These are phyloP conservation scores for Eulacestoma nigropectus DNA, from an alignment of 2,113 vertebrate species.

Conservation along the genomic window DNA sequence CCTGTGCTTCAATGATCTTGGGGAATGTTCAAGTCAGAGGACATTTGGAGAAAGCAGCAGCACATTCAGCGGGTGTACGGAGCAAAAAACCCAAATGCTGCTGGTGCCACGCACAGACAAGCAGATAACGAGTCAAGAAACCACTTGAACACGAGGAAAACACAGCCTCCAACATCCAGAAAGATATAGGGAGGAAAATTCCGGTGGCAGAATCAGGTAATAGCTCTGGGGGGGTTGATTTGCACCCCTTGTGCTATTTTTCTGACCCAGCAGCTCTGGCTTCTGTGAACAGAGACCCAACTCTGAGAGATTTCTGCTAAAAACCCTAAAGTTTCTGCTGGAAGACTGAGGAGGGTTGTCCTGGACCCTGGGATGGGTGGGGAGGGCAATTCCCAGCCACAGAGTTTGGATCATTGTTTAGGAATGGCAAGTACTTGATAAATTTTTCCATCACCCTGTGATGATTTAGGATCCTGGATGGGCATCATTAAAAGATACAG, in stretches of 20 bases:
- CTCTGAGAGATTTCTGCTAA: background rate
- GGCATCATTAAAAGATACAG: background rate
- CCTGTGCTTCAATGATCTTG: background rate
- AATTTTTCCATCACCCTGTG: background rate
- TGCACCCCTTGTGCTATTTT: background rate
- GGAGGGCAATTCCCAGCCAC: background rate
- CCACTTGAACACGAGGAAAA: background rate
- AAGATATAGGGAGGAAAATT: background rate
- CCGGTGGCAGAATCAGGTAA: background rate
- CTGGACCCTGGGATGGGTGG: background rate
- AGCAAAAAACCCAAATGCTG: background rate
- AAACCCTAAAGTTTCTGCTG: background rate
- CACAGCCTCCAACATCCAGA: accelerated
- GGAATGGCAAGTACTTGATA: background rate
- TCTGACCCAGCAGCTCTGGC: accelerated
- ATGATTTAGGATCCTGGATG: background rate
- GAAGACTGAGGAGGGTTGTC: background rate
- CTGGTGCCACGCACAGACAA: background rate
- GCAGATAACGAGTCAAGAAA: background rate
- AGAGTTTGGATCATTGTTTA: background rate
- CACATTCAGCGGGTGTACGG: accelerated
- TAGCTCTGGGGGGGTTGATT: background rate
- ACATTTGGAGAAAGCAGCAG: background rate
- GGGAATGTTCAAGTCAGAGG: background rate
- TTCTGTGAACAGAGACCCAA: background rate